Evolutionary conservation across 2,113 vertebrate species (phyloP).

Genomic region (Corythoichthys intestinalis): DNA sequence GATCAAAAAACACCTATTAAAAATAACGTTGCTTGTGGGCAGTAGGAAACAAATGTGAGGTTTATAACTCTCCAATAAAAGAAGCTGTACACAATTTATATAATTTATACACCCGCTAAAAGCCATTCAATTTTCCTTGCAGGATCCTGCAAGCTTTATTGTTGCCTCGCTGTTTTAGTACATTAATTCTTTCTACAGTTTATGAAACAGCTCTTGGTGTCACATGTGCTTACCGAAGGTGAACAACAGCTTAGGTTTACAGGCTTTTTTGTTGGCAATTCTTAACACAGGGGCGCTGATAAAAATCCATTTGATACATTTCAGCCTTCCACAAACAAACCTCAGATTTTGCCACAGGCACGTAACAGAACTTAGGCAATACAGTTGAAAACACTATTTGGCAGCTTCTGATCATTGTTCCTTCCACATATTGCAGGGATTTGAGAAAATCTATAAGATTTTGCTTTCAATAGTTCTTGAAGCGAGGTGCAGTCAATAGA

Average conservation of each 20-base stretch:
- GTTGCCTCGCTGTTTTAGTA: neutral
- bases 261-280: neutral
- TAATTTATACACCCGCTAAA: neutral
- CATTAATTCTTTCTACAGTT: neutral
- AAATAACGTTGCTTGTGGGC: constrained; percentile 13
- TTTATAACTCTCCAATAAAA: constrained; percentile 17
- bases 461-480: neutral
- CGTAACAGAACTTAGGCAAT: neutral
- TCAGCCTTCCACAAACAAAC: neutral
- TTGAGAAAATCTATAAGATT: constrained; percentile 9
- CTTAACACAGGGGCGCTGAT: neutral
- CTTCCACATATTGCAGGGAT: neutral
- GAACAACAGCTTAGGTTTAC: neutral
- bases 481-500: constrained; percentile 8
- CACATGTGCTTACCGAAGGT: neutral
- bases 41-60: neutral
- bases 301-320: neutral
- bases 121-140: neutral
- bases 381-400: constrained; percentile 10
- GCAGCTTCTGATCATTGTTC: constrained; percentile 2
- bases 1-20: constrained; percentile 1
- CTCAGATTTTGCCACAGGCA: neutral
- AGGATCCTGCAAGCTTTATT: neutral
- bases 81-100: constrained; percentile 2
- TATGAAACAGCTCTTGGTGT: neutral